phyloP scores from a whole-genome alignment of 2,888 invertebrate species.

The Troglohyphantes excavatus region DNA sequence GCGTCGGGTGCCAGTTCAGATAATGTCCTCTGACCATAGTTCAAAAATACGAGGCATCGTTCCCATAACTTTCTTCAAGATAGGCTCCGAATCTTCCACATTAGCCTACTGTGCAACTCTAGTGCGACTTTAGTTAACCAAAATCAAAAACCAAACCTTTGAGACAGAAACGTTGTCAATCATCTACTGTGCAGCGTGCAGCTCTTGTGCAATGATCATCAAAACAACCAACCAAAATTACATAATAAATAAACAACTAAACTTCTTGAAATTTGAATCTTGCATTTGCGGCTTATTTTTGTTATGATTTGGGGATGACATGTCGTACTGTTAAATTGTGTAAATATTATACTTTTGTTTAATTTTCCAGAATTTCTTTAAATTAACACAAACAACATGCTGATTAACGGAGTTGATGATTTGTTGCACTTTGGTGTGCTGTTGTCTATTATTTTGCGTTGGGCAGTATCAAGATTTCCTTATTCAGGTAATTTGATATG shows the following conservation, averaged over 20 bases:
- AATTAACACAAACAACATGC: slow-evolving; percentile 17
- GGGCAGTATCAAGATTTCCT: slow-evolving; percentile 78
- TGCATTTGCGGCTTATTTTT: slow-evolving; percentile 40
- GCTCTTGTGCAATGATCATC: too few species aligned
- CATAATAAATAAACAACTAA: slow-evolving; percentile 27
- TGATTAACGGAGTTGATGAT: slow-evolving; percentile 68
- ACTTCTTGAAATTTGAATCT: slow-evolving; percentile 16
- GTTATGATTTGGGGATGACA: slow-evolving; percentile 27
- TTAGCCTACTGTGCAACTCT: too few species aligned
- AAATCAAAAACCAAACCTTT: too few species aligned
- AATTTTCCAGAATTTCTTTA: neutral
- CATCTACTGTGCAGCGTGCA: too few species aligned
- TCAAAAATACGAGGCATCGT: too few species aligned
- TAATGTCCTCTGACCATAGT: too few species aligned
- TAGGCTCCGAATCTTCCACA: too few species aligned
- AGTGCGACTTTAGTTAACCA: too few species aligned
- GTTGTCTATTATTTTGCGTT: slow-evolving; percentile 76
- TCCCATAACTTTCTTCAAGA: too few species aligned
- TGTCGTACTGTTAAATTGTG: neutral
- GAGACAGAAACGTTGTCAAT: too few species aligned
- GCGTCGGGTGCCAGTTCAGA: too few species aligned
- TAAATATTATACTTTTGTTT: neutral
- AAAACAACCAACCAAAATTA: too few species aligned
- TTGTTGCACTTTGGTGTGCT: slow-evolving; percentile 72
- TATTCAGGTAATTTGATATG: slow-evolving; percentile 78